Evolutionary conservation across 2,888 invertebrate species (phyloP).

Genomic region (Pediacus dermestoides): DNA sequence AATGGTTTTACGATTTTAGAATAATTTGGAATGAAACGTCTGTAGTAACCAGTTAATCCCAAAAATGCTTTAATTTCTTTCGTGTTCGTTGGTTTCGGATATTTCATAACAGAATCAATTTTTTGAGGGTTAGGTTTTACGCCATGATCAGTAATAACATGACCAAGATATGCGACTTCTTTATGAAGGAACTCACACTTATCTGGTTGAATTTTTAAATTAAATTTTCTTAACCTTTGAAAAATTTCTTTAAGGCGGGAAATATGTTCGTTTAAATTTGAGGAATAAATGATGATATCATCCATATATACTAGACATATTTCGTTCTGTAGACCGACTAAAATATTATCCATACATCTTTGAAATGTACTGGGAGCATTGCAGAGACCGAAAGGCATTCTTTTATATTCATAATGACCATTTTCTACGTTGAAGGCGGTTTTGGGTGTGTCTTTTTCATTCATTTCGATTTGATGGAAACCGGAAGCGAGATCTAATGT

Average conservation of each 20-base stretch:
- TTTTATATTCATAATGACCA: constrained; percentile 5
- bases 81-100: constrained; percentile 11
- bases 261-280: constrained; percentile 14
- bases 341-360: constrained; percentile 16
- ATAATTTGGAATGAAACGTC: constrained; percentile 19
- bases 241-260: background rate
- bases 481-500: constrained; percentile 4
- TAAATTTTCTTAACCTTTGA: constrained; percentile 31
- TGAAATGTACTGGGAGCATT: constrained; percentile 19
- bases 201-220: constrained; percentile 16
- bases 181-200: constrained; percentile 35
- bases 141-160: constrained; percentile 15
- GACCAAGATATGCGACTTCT: constrained; percentile 43
- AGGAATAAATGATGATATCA: constrained; percentile 11
- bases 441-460: constrained; percentile 11
- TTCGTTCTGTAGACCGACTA: constrained; percentile 16
- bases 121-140: constrained; percentile 20
- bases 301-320: constrained; percentile 11
- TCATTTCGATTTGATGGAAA: constrained; percentile 22
- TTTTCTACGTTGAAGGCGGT: constrained; percentile 16
- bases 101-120: constrained; percentile 13
- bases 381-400: constrained; percentile 9
- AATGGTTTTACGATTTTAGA: constrained; percentile 14
- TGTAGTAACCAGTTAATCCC: constrained; percentile 22
- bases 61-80: constrained; percentile 27